These are phyloP conservation scores for Hippocampus mohnikei DNA, from an alignment of 2,113 vertebrate species.

Conservation along the genomic window DNA sequence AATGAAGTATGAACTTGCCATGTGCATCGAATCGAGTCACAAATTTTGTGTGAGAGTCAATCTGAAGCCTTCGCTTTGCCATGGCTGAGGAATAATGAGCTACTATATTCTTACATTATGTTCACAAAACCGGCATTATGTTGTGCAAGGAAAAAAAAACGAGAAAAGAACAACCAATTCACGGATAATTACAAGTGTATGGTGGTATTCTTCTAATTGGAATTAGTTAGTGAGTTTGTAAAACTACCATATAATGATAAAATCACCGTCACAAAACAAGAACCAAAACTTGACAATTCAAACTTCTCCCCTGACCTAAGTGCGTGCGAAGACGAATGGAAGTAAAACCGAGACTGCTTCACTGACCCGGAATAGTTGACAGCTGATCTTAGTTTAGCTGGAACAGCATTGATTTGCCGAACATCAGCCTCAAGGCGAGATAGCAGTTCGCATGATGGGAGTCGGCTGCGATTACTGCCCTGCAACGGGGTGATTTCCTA, in stretches of 20 bases:
- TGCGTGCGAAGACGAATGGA: background rate
- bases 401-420: background rate
- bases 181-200: too few species aligned
- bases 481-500: background rate
- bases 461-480: background rate
- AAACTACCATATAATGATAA: background rate
- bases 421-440: background rate
- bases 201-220: background rate
- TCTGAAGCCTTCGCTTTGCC: background rate
- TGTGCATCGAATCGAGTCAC: background rate
- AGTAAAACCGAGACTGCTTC: background rate
- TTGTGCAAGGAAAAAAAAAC: background rate
- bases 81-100: background rate
- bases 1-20: background rate
- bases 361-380: background rate
- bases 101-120: background rate
- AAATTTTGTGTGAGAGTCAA: background rate
- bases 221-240: background rate
- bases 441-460: background rate
- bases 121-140: background rate
- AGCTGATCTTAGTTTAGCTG: background rate
- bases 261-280: background rate
- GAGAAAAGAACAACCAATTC: background rate
- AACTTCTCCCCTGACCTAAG: background rate
- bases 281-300: background rate